Percentiles rank a stretch among this genome's conserved stretches.
Evolutionary conservation across 2,113 vertebrate genomes (phyloP).

Genomic region (Puffinus mauretanicus): DNA sequence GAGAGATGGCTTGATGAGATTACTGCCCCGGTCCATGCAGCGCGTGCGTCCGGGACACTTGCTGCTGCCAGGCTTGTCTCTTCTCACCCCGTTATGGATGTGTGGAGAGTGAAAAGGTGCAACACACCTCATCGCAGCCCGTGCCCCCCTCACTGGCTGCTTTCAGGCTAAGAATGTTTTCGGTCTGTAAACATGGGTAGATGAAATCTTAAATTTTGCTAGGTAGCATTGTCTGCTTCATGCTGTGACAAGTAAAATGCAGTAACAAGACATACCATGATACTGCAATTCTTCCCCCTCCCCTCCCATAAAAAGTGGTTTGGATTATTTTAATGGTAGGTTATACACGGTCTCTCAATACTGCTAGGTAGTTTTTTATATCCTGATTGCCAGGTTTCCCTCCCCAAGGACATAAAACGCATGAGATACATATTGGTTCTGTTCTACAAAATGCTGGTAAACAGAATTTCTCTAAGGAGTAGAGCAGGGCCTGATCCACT

Average conservation of each 20-base stretch:
- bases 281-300: fast-evolving
- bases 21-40: background rate
- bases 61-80: background rate
- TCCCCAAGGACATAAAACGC: background rate
- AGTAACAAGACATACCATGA: background rate
- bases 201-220: background rate
- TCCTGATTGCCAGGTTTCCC: background rate
- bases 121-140: background rate
- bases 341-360: fast-evolving
- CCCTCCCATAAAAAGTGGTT: background rate
- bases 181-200: fast-evolving
- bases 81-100: fast-evolving
- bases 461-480: background rate
- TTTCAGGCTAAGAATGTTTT: background rate
- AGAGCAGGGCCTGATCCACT: background rate
- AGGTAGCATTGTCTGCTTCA: fast-evolving
- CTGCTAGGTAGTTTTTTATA: background rate
- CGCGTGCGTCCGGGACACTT: fast-evolving
- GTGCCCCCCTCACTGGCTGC: background rate
- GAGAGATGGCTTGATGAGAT: background rate
- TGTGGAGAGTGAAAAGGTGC: background rate
- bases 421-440: background rate
- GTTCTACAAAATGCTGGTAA: background rate
- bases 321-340: background rate
- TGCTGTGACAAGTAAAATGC: background rate